Evolutionary conservation across 2,113 vertebrate species (phyloP).

Genomic region (Toxotes chatareus): DNA sequence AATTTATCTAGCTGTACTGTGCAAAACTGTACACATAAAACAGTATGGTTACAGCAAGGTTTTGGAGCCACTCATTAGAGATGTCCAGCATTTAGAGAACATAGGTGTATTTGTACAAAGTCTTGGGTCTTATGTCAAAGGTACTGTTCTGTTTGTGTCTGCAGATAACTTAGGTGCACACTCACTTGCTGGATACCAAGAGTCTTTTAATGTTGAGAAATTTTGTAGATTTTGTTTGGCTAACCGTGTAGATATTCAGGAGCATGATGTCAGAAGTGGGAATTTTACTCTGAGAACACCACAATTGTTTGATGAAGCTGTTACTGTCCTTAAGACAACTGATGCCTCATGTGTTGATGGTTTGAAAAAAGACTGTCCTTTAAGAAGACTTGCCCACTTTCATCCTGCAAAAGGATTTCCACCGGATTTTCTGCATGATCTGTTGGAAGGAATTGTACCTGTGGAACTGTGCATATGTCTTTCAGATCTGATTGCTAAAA

Average conservation of each 20-base stretch:
- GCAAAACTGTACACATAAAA: neutral
- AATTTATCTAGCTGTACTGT: neutral
- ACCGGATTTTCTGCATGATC: neutral
- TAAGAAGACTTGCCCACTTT: neutral
- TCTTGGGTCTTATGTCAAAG: neutral
- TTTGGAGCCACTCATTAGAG: neutral
- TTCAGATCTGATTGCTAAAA: no score
- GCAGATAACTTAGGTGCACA: no score
- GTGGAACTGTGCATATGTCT: no score
- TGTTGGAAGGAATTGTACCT: no score
- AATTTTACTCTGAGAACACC: neutral
- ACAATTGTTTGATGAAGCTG: neutral
- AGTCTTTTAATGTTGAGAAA: neutral
- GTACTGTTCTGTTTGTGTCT: neutral
- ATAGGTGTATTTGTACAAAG: neutral
- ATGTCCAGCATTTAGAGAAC: neutral
- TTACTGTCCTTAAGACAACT: neutral
- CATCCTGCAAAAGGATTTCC: neutral
- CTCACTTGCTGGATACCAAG: neutral
- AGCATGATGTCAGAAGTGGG: neutral
- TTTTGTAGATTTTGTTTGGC: neutral
- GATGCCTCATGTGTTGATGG: neutral
- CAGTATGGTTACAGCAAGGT: neutral
- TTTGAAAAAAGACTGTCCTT: constrained; percentile 11
- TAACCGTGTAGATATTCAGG: neutral